Evolutionary conservation across 2,113 vertebrate genomes (phyloP), one percentile per base, ranked within the genome.

Genomic region (Lepus americanus): DNA sequence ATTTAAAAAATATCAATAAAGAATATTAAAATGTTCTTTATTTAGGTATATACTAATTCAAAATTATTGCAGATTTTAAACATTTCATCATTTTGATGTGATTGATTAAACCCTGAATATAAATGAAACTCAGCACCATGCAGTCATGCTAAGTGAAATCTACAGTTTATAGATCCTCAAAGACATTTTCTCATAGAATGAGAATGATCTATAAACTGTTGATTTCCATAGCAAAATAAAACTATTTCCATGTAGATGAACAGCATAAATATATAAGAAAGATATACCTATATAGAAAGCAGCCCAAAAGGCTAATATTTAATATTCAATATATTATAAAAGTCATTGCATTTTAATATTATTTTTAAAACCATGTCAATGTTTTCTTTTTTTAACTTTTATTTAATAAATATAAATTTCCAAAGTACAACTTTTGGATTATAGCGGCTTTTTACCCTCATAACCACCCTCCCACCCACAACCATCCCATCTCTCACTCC

Each of bases 1-100:
- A 76, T 83, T 92, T 79, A 83, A 89, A 89, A 91, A 49, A 73
- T 53, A 94, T 69, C 69, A 91, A 9, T 27, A 76, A 88, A 53
- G 14, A 87, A 66, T 63, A 85, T 59, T 81, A 93, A 80, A 85
- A 88, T 63, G 14, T 64, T 59, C 19, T 23, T 91, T 77, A 92
- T 53, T 94, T 79, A 92, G 11, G 44, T 61, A 80, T 16, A 23
- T 77, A 59, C 20, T 55, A 89, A 89, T 59, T 92, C 49, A 73
- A 87, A 90, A 55, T 64, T 94, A 89, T 49, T 70, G 20, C 51
- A 3, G 86, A 53, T 13, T 94, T 89, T 69, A 87, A 89, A 25
- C 4, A 66, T 67, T 13, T 93, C n/a, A 55, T 27, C 22, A 77
- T 94, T 78, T 92, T 94, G 79, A 64, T 82, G 1, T 55, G 90